Conservation (phyloP, 2,888 invertebrate species). For the Schizaphis graminum region DNA sequence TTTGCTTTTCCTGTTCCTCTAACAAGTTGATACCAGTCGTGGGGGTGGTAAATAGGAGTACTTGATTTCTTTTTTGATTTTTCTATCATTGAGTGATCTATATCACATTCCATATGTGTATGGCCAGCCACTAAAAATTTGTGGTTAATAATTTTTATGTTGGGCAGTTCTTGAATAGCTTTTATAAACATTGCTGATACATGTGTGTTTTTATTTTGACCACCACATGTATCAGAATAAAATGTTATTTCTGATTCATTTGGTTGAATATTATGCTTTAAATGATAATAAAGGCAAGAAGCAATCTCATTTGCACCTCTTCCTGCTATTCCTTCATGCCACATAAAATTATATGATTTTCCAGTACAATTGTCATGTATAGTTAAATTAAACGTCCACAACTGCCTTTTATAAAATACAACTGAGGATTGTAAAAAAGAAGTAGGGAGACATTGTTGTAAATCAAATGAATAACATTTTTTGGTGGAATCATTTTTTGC, state of each 20-base stretch:
- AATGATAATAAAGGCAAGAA: slow-evolving; percentile 65
- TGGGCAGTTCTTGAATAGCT: neutral
- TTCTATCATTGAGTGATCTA: neutral
- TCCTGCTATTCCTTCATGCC: slow-evolving; percentile 64
- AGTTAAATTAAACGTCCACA: slow-evolving; percentile 65
- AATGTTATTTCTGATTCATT: neutral
- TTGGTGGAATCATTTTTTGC: slow-evolving; percentile 37
- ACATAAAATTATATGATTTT: slow-evolving; percentile 50
- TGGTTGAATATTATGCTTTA: slow-evolving; percentile 20
- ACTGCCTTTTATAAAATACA: slow-evolving; percentile 31
- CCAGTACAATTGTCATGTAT: slow-evolving; percentile 35
- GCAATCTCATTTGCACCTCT: slow-evolving; percentile 67
- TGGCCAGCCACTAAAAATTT: slow-evolving; percentile 6
- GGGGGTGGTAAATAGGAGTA: neutral
- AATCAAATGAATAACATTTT: slow-evolving; percentile 65
- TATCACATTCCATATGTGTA: neutral
- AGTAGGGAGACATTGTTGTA: slow-evolving; percentile 59
- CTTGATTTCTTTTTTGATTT: neutral
- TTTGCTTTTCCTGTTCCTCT: neutral
- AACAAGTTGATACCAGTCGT: neutral
- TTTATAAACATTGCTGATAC: slow-evolving; percentile 16
- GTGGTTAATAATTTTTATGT: neutral
- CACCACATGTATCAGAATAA: slow-evolving; percentile 29
- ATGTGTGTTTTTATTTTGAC: slow-evolving; percentile 37
- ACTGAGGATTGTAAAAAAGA: slow-evolving; percentile 22